Base-by-base conservation (phyloP, 2,888 invertebrate species). In the Euphydryas editha region DNA sequence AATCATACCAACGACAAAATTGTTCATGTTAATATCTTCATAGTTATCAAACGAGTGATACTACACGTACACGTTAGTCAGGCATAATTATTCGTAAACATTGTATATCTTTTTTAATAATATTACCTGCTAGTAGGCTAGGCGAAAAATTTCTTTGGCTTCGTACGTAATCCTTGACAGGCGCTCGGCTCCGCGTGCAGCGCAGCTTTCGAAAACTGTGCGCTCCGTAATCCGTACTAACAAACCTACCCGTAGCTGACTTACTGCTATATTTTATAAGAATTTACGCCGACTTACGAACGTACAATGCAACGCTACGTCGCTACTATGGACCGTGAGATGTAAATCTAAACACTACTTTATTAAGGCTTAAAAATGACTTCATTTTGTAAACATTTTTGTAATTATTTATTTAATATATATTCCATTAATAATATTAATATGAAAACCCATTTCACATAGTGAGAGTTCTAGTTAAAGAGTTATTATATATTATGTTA, bases 221-320 rank as follows among this genome's bases (percentile, higher is more conserved):
- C 39, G 49, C 51, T 36, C 47, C 46, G 66, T 67, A 67, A 67
- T 62, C 54, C 61, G 17, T 10, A 36, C 66, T 62, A 67, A 67
- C 62, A 67, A 66, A 66, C 66, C 57, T 20, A 37, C n/a, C 13
- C 30, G 20, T 51, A 39, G 39, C 61, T 21, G 37, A 39, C 49
- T 42, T 61, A 51, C 37, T 61, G 24, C 51, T 39, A 61, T 17
- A 42, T 54, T 24, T 42, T n/a, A 51, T 54, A 54, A 51, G 21
- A 61, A 39, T 54, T 42, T 17, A 51, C 37, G 37, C 51, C 4
- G 39, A 61, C 17, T 20, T 15, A 51, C 20, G 51, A n/a, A n/a
- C 36, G 18, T 46, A 18, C 30, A 2, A 30, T 30, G 4, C 30
- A 30, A 30, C 30, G 4, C 30, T 7, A 30, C 30, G 30, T 30